Evolutionary conservation across 2,113 vertebrate genomes (phyloP).

Genomic region (Picathartes gymnocephalus): DNA sequence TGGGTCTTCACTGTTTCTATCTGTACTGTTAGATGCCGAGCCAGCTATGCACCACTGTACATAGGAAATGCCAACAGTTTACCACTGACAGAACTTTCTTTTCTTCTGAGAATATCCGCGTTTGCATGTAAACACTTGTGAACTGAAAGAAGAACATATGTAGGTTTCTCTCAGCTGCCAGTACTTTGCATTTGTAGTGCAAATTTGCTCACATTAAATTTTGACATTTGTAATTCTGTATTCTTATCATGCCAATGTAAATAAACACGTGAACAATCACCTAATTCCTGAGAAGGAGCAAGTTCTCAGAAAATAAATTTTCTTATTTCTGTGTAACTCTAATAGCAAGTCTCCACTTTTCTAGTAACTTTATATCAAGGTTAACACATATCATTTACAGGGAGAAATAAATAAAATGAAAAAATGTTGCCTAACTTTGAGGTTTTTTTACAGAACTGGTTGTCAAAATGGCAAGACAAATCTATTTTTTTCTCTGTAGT

Average conservation of each 20-base stretch:
- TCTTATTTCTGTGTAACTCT: not conserved
- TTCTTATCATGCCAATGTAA: not conserved
- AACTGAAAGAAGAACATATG: not conserved
- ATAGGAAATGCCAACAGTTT: not conserved
- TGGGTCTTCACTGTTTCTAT: not conserved
- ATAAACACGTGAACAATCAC: not conserved
- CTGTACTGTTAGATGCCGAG: not conserved
- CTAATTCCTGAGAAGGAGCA: not conserved
- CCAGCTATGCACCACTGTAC: not conserved
- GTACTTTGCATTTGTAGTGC: not conserved
- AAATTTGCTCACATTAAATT: not conserved
- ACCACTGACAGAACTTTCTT: not conserved
- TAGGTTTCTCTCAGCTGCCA: not conserved
- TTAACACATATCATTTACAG: not conserved
- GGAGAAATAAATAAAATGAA: not conserved
- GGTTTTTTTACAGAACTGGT: not conserved
- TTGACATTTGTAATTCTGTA: not conserved
- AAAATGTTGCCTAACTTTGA: not conserved
- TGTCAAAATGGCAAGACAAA: not conserved
- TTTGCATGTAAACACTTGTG: not conserved
- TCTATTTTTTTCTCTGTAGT: not conserved
- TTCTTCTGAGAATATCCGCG: not conserved
- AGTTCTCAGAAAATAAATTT: not conserved
- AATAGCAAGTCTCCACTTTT: not conserved
- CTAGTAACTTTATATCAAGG: not conserved